Conservation (phyloP, 2,888 invertebrate species). For the Osedax fenrisi region DNA sequence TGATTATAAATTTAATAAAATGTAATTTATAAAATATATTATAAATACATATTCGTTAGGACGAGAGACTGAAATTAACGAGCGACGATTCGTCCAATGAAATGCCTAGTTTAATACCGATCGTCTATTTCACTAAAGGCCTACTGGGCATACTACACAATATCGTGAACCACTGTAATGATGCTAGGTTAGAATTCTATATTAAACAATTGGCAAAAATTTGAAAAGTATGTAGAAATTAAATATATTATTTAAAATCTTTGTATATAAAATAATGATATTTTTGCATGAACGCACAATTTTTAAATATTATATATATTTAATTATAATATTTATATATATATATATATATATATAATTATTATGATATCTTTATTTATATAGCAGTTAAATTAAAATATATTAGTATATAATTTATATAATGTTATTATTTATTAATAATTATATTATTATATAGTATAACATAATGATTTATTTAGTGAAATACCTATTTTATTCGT, state of each 20-base stretch:
- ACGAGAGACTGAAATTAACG: neutral
- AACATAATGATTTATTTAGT: too few species aligned
- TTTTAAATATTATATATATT: neutral
- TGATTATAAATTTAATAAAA: too few species aligned
- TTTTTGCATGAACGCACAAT: too few species aligned
- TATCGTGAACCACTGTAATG: constrained; percentile 36
- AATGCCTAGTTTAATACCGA: constrained; percentile 14
- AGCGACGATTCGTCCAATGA: constrained; percentile 19
- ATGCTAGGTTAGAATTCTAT: constrained; percentile 24
- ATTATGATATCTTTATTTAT: neutral
- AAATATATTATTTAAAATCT: neutral
- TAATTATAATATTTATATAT: neutral
- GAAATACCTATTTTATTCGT: neutral
- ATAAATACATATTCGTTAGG: neutral
- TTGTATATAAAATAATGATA: neutral
- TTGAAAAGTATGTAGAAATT: neutral
- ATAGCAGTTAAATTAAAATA: neutral
- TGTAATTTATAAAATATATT: too few species aligned
- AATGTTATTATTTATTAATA: too few species aligned
- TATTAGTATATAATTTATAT: neutral
- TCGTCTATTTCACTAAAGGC: constrained; percentile 37
- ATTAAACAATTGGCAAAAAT: too few species aligned
- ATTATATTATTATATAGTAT: too few species aligned
- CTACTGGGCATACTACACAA: constrained; percentile 39
- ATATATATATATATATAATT: neutral